Evolutionary conservation across 1,140 invertebrate species (phyloP).

Genomic region (Eupristina koningsbergeri): DNA sequence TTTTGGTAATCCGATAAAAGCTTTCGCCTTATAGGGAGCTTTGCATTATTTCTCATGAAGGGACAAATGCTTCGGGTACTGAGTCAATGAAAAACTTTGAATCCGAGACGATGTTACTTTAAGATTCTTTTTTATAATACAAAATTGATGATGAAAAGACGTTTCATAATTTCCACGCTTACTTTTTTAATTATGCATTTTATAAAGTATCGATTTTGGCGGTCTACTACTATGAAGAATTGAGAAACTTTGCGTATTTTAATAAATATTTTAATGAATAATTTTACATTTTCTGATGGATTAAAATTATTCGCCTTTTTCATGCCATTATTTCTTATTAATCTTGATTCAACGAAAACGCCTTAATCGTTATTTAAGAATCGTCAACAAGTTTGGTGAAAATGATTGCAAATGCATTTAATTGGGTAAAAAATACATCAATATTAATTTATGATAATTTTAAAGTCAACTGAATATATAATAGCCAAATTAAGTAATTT

Average conservation of each 20-base stretch:
- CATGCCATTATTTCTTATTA: too few relatives aligned
- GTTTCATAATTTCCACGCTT: background rate
- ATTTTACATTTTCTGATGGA: background rate
- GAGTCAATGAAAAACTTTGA: slow-evolving; percentile 10
- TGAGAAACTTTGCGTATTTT: background rate
- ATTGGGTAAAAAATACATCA: too few relatives aligned
- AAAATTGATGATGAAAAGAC: background rate
- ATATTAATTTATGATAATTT: too few relatives aligned
- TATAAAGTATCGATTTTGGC: background rate
- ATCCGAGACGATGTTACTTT: background rate
- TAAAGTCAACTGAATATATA: too few relatives aligned
- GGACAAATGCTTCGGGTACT: background rate
- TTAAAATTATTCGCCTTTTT: too few relatives aligned
- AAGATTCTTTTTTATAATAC: background rate
- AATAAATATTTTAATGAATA: background rate
- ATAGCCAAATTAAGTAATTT: too few relatives aligned
- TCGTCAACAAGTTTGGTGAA: too few relatives aligned
- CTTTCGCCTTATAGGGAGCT: background rate
- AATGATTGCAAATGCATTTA: too few relatives aligned
- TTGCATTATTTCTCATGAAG: slow-evolving; percentile 17
- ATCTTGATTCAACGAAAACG: too few relatives aligned
- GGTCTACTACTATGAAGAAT: background rate
- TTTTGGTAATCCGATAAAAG: slow-evolving; percentile 29
- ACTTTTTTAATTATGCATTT: background rate
- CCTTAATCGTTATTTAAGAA: too few relatives aligned